These are phyloP conservation scores for Seriola aureovittata DNA, from an alignment of 2,113 vertebrate species.

Conservation along the genomic window DNA sequence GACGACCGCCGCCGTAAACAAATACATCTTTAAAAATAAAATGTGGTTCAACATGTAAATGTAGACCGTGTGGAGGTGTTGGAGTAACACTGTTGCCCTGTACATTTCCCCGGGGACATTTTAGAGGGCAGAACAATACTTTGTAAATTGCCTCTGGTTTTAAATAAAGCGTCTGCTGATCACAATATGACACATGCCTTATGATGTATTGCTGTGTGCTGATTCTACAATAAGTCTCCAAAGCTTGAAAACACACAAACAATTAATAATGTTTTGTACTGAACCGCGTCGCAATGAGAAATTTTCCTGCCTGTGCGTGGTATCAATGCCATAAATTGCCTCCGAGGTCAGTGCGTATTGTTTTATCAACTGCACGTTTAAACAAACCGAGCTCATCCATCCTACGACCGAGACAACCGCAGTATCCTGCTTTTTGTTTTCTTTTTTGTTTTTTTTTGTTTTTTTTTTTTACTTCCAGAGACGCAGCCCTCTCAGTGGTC, in stretches of 20 bases:
- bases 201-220: slow-evolving; percentile 20
- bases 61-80: not conserved
- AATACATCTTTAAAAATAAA: not conserved
- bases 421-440: slow-evolving; percentile 31
- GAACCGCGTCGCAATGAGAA: slow-evolving; percentile 33
- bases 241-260: slow-evolving; percentile 29
- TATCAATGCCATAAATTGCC: slow-evolving; percentile 57
- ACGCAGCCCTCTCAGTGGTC: slow-evolving; percentile 62
- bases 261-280: slow-evolving; percentile 50
- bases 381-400: slow-evolving; percentile 65
- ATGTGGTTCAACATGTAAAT: not conserved
- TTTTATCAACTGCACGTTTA: slow-evolving; percentile 51
- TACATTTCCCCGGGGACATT: slow-evolving; percentile 23
- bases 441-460: not conserved
- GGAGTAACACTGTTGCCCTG: not conserved
- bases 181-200: slow-evolving; percentile 10
- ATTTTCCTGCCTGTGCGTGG: slow-evolving; percentile 43
- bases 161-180: slow-evolving; percentile 46
- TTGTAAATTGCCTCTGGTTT: slow-evolving; percentile 18
- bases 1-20: not conserved
- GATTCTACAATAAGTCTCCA: slow-evolving; percentile 32
- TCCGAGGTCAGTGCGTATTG: slow-evolving; percentile 67
- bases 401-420: slow-evolving; percentile 27
- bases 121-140: slow-evolving; percentile 20
- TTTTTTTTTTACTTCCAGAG: slow-evolving; percentile 38